Percentiles rank a stretch among this genome's conserved stretches.
Evolutionary conservation across 2,113 vertebrate species (phyloP).

Genomic region (Dromiciops gliroides): DNA sequence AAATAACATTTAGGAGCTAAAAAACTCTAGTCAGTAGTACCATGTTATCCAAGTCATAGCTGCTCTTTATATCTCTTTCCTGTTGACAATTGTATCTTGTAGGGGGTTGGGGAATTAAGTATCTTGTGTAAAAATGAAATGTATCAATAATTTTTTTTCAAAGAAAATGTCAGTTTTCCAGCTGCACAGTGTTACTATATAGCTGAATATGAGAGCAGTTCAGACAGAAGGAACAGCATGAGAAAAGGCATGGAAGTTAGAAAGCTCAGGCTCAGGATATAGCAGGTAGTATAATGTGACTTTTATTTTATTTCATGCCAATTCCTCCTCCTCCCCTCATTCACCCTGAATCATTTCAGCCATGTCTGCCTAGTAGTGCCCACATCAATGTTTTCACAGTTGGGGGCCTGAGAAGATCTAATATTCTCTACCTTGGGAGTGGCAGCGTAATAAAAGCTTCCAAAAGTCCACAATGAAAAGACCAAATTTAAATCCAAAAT

Average conservation of each 20-base stretch:
- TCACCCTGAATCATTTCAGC: neutral
- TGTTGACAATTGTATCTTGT: too few relatives aligned
- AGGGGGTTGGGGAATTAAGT: neutral
- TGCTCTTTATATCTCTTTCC: too few relatives aligned
- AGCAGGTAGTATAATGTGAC: neutral
- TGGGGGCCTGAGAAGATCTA: neutral
- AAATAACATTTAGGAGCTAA: neutral
- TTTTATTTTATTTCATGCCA: neutral
- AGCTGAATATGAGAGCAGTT: neutral
- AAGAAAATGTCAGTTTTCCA: neutral
- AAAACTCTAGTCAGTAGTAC: neutral
- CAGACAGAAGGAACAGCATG: neutral
- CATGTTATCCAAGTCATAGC: too few relatives aligned
- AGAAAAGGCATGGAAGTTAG: neutral
- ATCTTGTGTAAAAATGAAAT: neutral
- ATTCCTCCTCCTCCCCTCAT: neutral
- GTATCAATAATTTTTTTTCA: neutral
- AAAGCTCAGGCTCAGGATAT: neutral
- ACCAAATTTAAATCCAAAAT: conserved; percentile 24
- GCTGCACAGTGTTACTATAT: neutral
- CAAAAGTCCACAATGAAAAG: neutral
- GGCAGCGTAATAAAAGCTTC: neutral
- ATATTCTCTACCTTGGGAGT: neutral
- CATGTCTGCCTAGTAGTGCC: neutral
- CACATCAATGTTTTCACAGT: neutral